Conservation (phyloP, 2,113 vertebrate species). For the Gasterosteus nipponicus region DNA sequence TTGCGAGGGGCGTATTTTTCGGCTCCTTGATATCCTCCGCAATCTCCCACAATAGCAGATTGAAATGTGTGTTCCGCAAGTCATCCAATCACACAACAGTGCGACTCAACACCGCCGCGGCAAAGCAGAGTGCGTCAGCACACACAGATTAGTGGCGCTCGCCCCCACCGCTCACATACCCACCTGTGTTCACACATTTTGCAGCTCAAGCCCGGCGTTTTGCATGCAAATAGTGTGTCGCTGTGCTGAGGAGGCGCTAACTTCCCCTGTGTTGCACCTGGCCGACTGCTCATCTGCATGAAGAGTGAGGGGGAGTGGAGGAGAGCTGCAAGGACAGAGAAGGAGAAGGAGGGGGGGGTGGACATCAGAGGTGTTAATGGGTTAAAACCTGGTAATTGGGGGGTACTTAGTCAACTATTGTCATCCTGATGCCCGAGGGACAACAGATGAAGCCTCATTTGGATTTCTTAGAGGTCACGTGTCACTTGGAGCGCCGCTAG, state of each 20-base stretch:
- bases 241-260: constrained; percentile 71
- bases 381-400: constrained; percentile 66
- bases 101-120: constrained; percentile 43
- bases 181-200: constrained; percentile 77
- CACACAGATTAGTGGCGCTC: constrained; percentile 67
- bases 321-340: constrained; percentile 20
- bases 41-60: constrained; percentile 50
- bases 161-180: constrained; percentile 55
- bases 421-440: constrained; percentile 45
- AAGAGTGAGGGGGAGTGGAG: constrained; percentile 21
- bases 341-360: constrained; percentile 10
- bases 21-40: constrained; percentile 25
- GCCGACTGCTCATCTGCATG: constrained; percentile 70
- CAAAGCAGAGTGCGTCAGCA: constrained; percentile 56
- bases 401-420: constrained; percentile 62
- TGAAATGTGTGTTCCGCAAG: constrained; percentile 46
- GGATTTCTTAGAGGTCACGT: constrained; percentile 48
- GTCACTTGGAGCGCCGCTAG: constrained; percentile 10
- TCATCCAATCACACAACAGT: constrained; percentile 54
- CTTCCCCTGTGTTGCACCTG: constrained; percentile 78
- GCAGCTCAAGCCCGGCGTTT: constrained; percentile 63
- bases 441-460: constrained; percentile 53
- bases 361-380: constrained; percentile 66
- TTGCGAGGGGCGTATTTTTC: constrained; percentile 47
- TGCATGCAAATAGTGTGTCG: constrained; percentile 77